Evolutionary conservation across 2,797 vertebrate genomes (phyloP), one percentile per base, ranked within the genome.

Genomic region (Gobionotothen gibberifrons): DNA sequence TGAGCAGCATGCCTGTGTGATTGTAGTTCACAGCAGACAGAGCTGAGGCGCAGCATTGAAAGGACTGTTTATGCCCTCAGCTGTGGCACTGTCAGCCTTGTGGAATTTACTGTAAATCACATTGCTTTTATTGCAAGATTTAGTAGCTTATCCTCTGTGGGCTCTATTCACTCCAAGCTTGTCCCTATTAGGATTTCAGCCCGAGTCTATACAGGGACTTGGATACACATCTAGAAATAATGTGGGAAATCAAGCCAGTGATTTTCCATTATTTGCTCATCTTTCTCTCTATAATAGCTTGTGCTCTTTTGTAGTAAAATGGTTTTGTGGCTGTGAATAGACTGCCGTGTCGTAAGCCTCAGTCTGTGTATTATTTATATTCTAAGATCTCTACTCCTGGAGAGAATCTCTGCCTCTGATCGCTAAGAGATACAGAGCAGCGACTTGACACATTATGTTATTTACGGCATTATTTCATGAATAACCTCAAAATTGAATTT

Each of bases 91-190:
- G 97, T 97, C 97, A 98, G 96, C 97, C 97, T 96, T 95, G 95
- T 97, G 96, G 97, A 98, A 98, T 99, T 98, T 97, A 98, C 97
- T 98, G 98, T 98, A 99, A 99, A 99, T 99, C 98, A 99, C 96
- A 97, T 96, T 96, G 97, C 97, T 98, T 99, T 99, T 99, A 99
- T 98, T 98, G 97, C 97, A 96, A 98, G 98, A 99, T 99, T 98
- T 98, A 98, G 97, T 97, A 97, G 96, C 96, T 97, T 97, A 98
- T 99, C 97, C 97, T 97, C 97, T 95, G 95, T 96, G 96, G 97
- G 96, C 95, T 96, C 96, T 96, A 97, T 98, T 98, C 98, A 97
- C 97, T 98, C 96, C 95, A 96, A 97, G 96, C 96, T 97, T 96
- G 96, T 98, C 96, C 97, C 97, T 97, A 98, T 99, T 98, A 98